Evolutionary conservation across 1,140 invertebrate species (phyloP), one percentile per base, ranked within the genome.

Genomic region (Drosophila elegans): DNA sequence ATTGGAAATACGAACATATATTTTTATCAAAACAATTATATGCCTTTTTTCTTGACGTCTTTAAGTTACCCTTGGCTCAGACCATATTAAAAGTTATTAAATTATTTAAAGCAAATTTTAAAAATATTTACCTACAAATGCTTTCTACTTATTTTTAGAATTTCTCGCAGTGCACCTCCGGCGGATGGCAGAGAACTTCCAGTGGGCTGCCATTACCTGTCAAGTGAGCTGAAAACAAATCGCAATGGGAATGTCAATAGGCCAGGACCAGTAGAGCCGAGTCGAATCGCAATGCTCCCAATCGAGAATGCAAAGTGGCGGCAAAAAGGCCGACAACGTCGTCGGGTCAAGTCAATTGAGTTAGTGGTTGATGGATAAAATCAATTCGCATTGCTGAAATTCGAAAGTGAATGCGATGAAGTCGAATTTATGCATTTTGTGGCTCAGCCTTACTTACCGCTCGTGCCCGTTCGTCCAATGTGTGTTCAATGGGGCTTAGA

Each of bases 201-300:
- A 64, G 36, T 67, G 72, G 54, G 49, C 61, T 75, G 82, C 81
- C 83, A 86, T 86, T 86, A 86, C 83, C 83, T 86, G 83, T 86
- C 83, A 86, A 86, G 75, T 89, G 83, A 83, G 84, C 80, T 88
- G 82, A 88, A 86, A 89, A 89, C 83, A 86, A 86, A 86, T 86
- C 83, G 83, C 84, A 86, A 64, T 76, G 83, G 83, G 83, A 78
- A 86, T 86, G 83, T 86, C 83, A 86, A 86, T 86, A 79, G 83
- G 83, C 74, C 83, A 86, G 64, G 44, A 72, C 51, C 66, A 72
- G 68, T 59, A 76, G 39, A 64, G 38, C 32, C 49, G 38, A 57
- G 51, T 36, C 49, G 48, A 73, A 42, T 53, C 60, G 46, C 55
- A 66, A 75, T 57, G 74, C 82, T 71, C 74, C 74, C 83, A 79